Base-by-base conservation (phyloP, 1,140 invertebrate genomes). In the Geopemphigus sp. region DNA sequence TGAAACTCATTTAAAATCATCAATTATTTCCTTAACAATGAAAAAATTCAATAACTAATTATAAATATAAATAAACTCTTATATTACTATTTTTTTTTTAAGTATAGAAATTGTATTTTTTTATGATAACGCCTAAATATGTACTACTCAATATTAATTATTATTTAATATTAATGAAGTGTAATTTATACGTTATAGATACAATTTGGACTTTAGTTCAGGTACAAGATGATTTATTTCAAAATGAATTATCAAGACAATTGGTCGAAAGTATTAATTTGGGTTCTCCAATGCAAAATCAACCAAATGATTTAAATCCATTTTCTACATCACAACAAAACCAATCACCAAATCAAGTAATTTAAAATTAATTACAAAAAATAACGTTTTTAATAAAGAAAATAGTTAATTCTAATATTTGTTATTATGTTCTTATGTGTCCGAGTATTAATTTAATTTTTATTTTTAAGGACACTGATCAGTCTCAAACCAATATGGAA, bases 181-280 rank as follows among this genome's bases (percentile, higher is more conserved):
- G 4, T 68, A 68, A 19, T 47, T 74, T 6, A 22, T 50, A 26
- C 26, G 12, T 17, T 61, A 45, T 17, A 78, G 74, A 78, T 78
- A 78, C 45, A 15, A 78, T 78, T 63, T 78, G 74, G 74, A 78
- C 74, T 45, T 50, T 78, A 5, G 74, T 78, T 15, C 74, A 78
- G 19, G 74, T 78, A 47, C 57, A 78, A 78, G 74, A 78, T 76
- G 74, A 78, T 78, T 63, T 57, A 50, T 78, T 78, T 61, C 74
- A 78, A 61, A 78, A 61, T 78, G 74, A 78, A 78, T 19, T 78
- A 61, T 78, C 74, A 2, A 78, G 74, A 63, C 74, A 78, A 19
- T 47, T 78, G 22, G 74, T 78, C 5, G 32, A 78, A 78, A 78
- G 74, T 15, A 78, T 78, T 45, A 47, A 78, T 47, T 29, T 78